phyloP scores from a whole-genome alignment of 1,140 invertebrate species.

The Phthorimaea operculella region DNA sequence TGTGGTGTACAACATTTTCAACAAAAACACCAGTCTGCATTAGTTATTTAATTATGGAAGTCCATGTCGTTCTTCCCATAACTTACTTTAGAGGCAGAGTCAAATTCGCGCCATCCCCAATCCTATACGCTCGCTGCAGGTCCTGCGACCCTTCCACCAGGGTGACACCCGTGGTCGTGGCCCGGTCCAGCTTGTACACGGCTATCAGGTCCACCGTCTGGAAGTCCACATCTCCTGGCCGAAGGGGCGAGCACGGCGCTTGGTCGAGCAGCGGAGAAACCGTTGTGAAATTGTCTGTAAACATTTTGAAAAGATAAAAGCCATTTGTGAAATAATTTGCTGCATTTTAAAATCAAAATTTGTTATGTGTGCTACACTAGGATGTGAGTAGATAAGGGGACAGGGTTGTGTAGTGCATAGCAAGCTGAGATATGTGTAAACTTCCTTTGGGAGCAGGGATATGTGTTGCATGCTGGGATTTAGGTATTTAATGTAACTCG shows the following conservation, averaged over 20 bases:
- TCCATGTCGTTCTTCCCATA: constrained; percentile 64
- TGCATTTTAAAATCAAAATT: no score
- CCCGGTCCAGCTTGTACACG: constrained; percentile 76
- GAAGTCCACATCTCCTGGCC: constrained; percentile 79
- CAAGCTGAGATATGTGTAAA: no score
- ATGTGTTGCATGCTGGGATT: no score
- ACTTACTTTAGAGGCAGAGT: constrained; percentile 75
- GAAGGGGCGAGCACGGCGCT: constrained; percentile 72
- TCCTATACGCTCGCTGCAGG: constrained; percentile 81
- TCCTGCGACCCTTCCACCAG: constrained; percentile 78
- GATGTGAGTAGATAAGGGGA: no score
- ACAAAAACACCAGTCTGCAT: no score
- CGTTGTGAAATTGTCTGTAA: constrained; percentile 33
- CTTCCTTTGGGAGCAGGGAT: no score
- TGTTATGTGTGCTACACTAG: no score
- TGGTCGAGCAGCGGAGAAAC: constrained; percentile 16
- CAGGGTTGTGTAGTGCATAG: no score
- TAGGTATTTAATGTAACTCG: no score
- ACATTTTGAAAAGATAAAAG: not conserved
- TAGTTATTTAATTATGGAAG: constrained; percentile 69
- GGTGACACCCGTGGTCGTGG: constrained; percentile 72
- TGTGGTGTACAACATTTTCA: constrained; percentile 81
- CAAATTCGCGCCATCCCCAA: constrained; percentile 77
- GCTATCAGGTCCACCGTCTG: constrained; percentile 84
- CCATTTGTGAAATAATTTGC: no score